Evolutionary conservation across 2,888 invertebrate genomes (phyloP).

Genomic region (Drosophila mimetica): DNA sequence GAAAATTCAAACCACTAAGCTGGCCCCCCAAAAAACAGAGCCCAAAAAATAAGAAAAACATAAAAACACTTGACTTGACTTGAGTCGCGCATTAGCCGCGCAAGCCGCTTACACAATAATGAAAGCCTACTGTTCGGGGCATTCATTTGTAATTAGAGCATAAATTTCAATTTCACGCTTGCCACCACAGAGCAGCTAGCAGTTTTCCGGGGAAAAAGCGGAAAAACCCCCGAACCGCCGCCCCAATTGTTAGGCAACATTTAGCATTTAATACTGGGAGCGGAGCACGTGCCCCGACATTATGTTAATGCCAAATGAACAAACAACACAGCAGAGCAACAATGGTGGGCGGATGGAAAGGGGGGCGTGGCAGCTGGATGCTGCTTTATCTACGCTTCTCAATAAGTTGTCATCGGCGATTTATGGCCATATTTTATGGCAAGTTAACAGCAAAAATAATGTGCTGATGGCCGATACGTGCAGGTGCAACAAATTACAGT

Average conservation of each 20-base stretch:
- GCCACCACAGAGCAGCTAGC: slow-evolving; percentile 41
- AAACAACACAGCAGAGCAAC: slow-evolving; percentile 17
- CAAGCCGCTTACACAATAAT: slow-evolving; percentile 51
- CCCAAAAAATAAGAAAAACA: background rate
- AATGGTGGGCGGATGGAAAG: background rate
- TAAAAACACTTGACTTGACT: slow-evolving; percentile 32
- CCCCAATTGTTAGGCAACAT: slow-evolving; percentile 27
- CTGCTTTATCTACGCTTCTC: slow-evolving; percentile 57
- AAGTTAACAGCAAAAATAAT: slow-evolving; percentile 43
- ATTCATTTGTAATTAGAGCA: slow-evolving; percentile 64
- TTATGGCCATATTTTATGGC: slow-evolving; percentile 65
- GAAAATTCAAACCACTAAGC: slow-evolving; percentile 39
- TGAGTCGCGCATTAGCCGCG: slow-evolving; percentile 19
- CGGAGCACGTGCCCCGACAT: slow-evolving; percentile 50
- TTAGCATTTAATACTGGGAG: slow-evolving; percentile 45
- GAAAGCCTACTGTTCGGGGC: slow-evolving; percentile 34
- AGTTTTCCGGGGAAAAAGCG: slow-evolving; percentile 19
- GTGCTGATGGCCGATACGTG: slow-evolving; percentile 58
- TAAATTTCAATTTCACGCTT: slow-evolving; percentile 74
- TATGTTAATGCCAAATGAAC: slow-evolving; percentile 41
- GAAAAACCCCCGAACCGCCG: background rate
- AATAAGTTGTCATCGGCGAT: slow-evolving; percentile 65
- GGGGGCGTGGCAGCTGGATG: slow-evolving; percentile 15
- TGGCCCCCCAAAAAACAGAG: slow-evolving; percentile 33
- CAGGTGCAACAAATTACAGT: slow-evolving; percentile 49